Base-by-base conservation (phyloP, 2,113 vertebrate genomes). In the Monarcha castaneiventris region DNA sequence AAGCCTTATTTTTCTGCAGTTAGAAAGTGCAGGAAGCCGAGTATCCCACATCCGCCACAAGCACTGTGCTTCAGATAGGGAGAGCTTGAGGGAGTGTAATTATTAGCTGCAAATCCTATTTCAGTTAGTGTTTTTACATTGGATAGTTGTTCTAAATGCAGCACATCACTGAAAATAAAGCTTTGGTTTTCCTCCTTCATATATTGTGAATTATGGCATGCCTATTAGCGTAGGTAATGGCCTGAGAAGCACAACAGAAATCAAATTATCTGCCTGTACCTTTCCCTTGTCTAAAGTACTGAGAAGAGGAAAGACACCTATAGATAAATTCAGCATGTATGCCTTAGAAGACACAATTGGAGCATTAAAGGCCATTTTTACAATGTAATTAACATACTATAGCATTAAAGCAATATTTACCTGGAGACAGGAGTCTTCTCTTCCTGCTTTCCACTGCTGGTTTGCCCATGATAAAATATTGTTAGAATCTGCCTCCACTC, bases 1-100 rank as follows among this genome's bases (percentile, higher is more conserved):
- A 80, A 81, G 9, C 52, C 49, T 56, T 37, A 30, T 15, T 76
- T 16, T 25, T 18, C 66, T 84, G 55, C 41, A 48, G 35, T 63
- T 73, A 46, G 0, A 8, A n/a, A 11, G 14, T n/a, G 11, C 46
- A 44, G 44, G 51, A 85, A 77, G 51, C 22, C 0, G 0, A 18
- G 22, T 77, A 10, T 63, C 35, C 55, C 43, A 9, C 0, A 0
- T 44, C 26, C 74, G 56, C 23, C 0, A 2, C 54, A 67, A 46
- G 19, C 1, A 0, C 33, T 51, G 32, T 1, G 0, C 41, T 94
- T 76, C 15, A 46, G 5, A 39, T 12, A 48, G 56, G 39, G 56
- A 74, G 56, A 61, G 33, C 27, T 69, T 59, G 35, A 54, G 68
- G 61, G 43, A 22, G 6, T 32, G 29, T n/a, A 37, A 25, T 80